Percentiles rank a stretch among this genome's conserved stretches.
phyloP scores from a whole-genome alignment of 2,113 vertebrate genomes.

The Halcyon malimbica region DNA sequence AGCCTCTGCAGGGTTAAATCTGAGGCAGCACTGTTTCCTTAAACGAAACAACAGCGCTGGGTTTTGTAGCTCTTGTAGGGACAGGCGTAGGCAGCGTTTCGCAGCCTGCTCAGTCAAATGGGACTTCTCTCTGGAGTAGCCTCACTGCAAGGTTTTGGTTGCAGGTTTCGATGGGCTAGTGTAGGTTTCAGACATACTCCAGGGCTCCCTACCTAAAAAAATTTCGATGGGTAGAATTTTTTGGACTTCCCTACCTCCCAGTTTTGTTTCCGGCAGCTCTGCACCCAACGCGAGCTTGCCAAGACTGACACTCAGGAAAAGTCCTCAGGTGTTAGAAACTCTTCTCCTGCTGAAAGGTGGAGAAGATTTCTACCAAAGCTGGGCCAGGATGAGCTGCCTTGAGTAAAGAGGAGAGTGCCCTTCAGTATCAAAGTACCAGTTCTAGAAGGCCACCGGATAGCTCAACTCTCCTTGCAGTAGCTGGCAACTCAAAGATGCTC shows the following conservation, averaged over 20 bases:
- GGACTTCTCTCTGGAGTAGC: not conserved
- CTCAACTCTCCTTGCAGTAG: not conserved
- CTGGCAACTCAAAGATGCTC: not conserved
- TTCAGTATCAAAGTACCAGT: not conserved
- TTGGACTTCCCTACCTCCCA: not conserved
- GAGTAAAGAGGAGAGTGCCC: not conserved
- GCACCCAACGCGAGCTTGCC: not conserved
- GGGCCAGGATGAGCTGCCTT: not conserved
- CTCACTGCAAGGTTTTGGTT: rapidly evolving
- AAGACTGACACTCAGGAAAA: not conserved
- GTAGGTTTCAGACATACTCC: not conserved
- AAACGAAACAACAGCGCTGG: not conserved
- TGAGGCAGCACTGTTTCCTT: not conserved
- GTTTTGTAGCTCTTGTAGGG: not conserved
- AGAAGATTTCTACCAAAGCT: not conserved
- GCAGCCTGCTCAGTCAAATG: not conserved
- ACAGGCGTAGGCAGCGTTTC: not conserved
- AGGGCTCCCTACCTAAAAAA: not conserved
- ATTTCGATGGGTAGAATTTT: not conserved
- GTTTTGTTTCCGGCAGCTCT: not conserved
- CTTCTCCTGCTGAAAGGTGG: not conserved
- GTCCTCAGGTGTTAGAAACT: not conserved
- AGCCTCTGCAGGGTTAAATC: not conserved
- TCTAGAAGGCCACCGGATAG: not conserved
- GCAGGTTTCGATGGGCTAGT: not conserved